phyloP scores from a whole-genome alignment of 2,797 vertebrate species.

The Cyprinella venusta region DNA sequence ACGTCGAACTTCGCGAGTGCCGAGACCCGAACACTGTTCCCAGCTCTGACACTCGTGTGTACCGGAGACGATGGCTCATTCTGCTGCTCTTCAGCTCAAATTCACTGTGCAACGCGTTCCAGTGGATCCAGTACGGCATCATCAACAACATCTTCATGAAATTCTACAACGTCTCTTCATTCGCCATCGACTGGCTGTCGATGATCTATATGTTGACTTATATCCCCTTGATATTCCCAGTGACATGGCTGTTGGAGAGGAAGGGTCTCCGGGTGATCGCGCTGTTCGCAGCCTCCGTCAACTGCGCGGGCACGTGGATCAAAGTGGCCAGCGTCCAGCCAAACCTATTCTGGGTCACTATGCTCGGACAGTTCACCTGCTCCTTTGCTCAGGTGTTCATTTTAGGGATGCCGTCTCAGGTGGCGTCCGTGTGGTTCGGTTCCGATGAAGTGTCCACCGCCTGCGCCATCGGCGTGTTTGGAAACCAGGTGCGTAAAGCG shows the following conservation, averaged over 20 bases:
- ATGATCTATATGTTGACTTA: slow-evolving; percentile 94
- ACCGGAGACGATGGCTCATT: slow-evolving; percentile 82
- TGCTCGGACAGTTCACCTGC: slow-evolving; percentile 84
- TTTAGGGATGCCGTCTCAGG: slow-evolving; percentile 88
- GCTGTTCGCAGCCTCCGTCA: slow-evolving; percentile 85
- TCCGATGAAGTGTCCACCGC: slow-evolving; percentile 93
- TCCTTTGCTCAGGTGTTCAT: slow-evolving; percentile 92
- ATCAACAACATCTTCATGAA: slow-evolving; percentile 86
- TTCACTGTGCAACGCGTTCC: slow-evolving; percentile 92
- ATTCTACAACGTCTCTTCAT: slow-evolving; percentile 84
- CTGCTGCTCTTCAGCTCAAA: slow-evolving; percentile 88
- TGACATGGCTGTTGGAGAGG: slow-evolving; percentile 90
- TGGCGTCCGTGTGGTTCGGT: slow-evolving; percentile 96
- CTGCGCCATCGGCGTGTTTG: slow-evolving; percentile 92
- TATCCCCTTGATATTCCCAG: slow-evolving; percentile 91
- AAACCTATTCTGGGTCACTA: slow-evolving; percentile 82
- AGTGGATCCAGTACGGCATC: slow-evolving; percentile 97
- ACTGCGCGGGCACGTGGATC: slow-evolving; percentile 89
- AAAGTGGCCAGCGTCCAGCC: slow-evolving; percentile 87
- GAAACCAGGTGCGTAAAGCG: slow-evolving; percentile 87
- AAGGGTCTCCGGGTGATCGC: slow-evolving; percentile 87
- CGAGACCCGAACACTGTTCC: slow-evolving; percentile 2
- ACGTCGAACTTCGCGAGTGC: slow-evolving; percentile 41
- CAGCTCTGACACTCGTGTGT: slow-evolving; percentile 68
- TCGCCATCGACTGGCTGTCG: slow-evolving; percentile 90